Evolutionary conservation across 1,140 invertebrate genomes (phyloP), one percentile per base, ranked within the genome.

Genomic region (Calosoma granatense): DNA sequence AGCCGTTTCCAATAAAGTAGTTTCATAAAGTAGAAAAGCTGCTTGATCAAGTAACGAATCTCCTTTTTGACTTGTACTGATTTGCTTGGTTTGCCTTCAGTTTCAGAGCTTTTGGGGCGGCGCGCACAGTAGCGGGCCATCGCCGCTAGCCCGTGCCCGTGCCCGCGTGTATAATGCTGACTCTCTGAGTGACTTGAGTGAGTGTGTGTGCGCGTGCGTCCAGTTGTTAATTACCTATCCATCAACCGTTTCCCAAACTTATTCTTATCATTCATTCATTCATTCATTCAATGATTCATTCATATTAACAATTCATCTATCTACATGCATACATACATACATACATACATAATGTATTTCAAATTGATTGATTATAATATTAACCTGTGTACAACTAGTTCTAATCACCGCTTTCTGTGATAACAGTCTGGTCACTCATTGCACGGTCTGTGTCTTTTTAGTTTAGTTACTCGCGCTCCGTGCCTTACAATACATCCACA

Each of bases 1-100:
- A 71, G 71, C 68, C 65, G 67, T 70, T 67, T 66, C 64, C 61
- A 73, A 73, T 73, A 73, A 73, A 73, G 71, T 73, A 73, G 71
- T 70, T 69, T 70, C 62, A 67, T 70, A 68, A 70, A 67, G 60
- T 68, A 70, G 71, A 69, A 67, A 63, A 66, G 65, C 63, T 70
- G 70, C 70, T 72, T 70, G 68, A 64, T 67, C 64, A 65, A 64
- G 21, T 21, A 53, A 20, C 51, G 20, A 22, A 53, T 9, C 51
- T 47, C 41, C 41, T 47, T 47, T 47, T 47, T 47, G 41, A 47
- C 41, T 47, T 47, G 41, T 47, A 47, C 41, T 47, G 6, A 47
- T 47, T 47, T 47, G 41, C 41, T 47, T 47, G 41, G 41, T 47
- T 47, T 47, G 41, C 41, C 41, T 47, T 47, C 41, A 47, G 41